Conservation (phyloP, 1,140 invertebrate genomes). For the Venturia canescens region DNA sequence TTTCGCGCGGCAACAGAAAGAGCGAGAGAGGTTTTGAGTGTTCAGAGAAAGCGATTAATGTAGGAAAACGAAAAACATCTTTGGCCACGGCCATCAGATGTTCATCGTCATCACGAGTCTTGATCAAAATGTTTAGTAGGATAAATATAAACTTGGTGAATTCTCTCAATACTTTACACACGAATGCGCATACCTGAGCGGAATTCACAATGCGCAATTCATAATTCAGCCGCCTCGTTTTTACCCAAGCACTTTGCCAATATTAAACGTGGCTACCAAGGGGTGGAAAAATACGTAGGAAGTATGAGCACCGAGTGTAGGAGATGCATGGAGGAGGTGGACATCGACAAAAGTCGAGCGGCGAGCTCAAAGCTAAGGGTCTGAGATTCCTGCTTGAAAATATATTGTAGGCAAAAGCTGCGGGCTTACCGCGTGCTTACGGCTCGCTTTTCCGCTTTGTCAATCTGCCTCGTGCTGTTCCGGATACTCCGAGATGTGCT, state of each 20-base stretch:
- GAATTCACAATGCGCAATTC: slow-evolving; percentile 58
- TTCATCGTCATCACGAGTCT: neutral
- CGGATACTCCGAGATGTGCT: neutral
- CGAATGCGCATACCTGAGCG: slow-evolving; percentile 58
- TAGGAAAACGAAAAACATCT: neutral
- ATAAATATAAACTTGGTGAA: neutral
- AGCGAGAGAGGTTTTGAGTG: neutral
- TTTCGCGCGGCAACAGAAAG: neutral
- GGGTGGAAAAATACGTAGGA: neutral
- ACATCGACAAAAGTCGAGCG: slow-evolving; percentile 64
- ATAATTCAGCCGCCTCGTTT: slow-evolving; percentile 69
- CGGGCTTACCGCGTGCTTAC: neutral
- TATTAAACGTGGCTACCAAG: slow-evolving; percentile 65
- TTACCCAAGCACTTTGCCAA: slow-evolving; percentile 70
- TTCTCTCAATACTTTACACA: slow-evolving; percentile 21
- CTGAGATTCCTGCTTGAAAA: neutral
- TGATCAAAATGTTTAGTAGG: neutral
- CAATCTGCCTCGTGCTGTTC: neutral
- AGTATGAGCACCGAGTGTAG: neutral
- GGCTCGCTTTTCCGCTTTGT: slow-evolving; percentile 8
- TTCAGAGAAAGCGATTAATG: neutral
- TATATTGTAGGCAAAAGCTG: neutral
- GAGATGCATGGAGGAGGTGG: slow-evolving; percentile 58
- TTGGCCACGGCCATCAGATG: neutral
- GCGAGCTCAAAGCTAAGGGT: slow-evolving; percentile 66